Evolutionary conservation across 2,888 invertebrate genomes (phyloP), one percentile per base, ranked within the genome.

Genomic region (Boloria selene): DNA sequence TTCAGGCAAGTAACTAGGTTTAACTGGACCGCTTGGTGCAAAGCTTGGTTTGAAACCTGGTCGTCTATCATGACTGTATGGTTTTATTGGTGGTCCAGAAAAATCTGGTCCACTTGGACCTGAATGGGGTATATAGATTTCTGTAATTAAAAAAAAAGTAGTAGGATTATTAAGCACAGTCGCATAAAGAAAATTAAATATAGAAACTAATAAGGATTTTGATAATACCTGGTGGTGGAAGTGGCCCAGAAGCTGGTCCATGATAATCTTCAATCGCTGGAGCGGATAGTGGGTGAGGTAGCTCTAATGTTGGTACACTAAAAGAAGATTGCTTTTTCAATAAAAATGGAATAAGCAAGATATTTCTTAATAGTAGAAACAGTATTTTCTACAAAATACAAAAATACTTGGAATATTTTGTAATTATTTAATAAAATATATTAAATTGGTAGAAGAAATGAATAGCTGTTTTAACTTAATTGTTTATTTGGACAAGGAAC

Each of bases 261-360:
- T 75, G 56, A 47, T 69, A 73, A 44, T 78, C 80, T 18, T 75
- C 77, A 4, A 73, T 73, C 0, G 78, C 74, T 5, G 75, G 78
- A 13, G 60, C 51, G 4, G 78, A 64, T 2, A 85, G 64, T 0
- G 90, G 90, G 0, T 79, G 82, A 0, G 90, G 90, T 2, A 89
- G 67, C 70, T 90, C 89, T 14, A 75, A 75, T 3, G 83, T 77
- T 17, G 85, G 82, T 4, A 82, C 75, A 17, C 90, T 90, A 74
- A 2, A 80, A 76, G 18, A 60, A 22, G 17, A 44, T 16, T 49
- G n/a, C 16, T 14, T 7, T n/a, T 16, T 5, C 10, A n/a, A 13
- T 16, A 17, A 0, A 18, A 55, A 16, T 42, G 31, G 7, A 6
- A 7, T 31, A 31, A 31, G 31, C 31, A 7, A 31, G 7, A 7